Conservation (phyloP, 2,797 vertebrate species). For the Phalloptychus januarius region DNA sequence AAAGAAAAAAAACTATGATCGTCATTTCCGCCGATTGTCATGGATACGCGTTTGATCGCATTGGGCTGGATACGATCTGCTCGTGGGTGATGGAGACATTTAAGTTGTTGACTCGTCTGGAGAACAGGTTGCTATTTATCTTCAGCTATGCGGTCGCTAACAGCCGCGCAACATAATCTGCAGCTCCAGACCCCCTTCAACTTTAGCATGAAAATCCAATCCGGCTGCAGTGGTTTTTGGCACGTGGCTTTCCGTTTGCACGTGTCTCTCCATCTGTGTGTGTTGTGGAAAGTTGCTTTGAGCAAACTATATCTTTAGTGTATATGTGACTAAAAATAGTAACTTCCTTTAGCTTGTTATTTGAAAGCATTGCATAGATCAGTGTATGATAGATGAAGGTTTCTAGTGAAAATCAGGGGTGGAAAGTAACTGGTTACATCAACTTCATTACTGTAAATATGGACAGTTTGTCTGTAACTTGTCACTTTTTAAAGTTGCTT, state of each 20-base stretch:
- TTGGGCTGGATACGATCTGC: constrained; percentile 7
- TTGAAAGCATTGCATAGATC: not conserved
- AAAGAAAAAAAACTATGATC: constrained; percentile 10
- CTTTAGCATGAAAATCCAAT: constrained; percentile 32
- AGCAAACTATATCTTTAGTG: not conserved
- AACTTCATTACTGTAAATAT: no score
- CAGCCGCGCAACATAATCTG: constrained; percentile 17
- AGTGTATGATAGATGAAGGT: no score
- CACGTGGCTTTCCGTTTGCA: constrained; percentile 24
- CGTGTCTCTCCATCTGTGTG: constrained; percentile 1
- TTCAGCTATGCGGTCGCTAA: constrained; percentile 18
- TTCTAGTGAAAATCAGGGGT: no score
- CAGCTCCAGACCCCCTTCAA: not conserved
- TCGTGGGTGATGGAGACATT: not conserved
- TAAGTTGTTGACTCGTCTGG: constrained; percentile 21
- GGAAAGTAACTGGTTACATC: no score
- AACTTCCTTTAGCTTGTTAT: not conserved
- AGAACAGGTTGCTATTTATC: not conserved
- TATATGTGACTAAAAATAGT: not conserved
- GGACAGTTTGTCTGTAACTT: no score
- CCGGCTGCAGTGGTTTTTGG: constrained; percentile 4
- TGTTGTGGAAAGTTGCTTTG: not conserved
- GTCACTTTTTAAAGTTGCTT: no score
- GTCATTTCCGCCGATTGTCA: constrained; percentile 21
- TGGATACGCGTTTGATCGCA: constrained; percentile 37